Conservation (phyloP, 2,797 vertebrate species). For the Lutjanus argentimaculatus region DNA sequence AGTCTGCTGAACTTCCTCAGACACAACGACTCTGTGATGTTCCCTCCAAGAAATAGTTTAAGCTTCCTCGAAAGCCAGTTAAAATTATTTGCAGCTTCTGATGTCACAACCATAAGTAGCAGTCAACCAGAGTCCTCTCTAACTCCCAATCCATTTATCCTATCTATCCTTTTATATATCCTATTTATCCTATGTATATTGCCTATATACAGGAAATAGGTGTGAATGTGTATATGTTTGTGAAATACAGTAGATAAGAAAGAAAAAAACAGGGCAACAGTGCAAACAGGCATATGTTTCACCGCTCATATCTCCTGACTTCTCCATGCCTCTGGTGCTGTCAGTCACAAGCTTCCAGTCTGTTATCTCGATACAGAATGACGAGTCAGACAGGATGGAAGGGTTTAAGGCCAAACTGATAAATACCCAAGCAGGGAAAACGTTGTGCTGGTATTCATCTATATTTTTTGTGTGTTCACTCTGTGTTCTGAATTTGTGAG, state of each 20-base stretch:
- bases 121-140: neutral
- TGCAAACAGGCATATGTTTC: too few species aligned
- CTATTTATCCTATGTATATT: too few species aligned
- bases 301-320: slow-evolving; percentile 26
- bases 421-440: neutral
- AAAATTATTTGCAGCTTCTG: slow-evolving; percentile 7
- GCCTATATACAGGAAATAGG: neutral
- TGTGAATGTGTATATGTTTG: neutral
- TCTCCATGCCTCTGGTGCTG: slow-evolving; percentile 3
- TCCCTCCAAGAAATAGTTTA: slow-evolving; percentile 8
- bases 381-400: slow-evolving; percentile 19
- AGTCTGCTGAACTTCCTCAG: slow-evolving; percentile 29
- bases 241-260: neutral
- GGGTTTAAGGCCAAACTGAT: neutral
- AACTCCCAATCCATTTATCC: slow-evolving; percentile 9
- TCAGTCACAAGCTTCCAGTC: slow-evolving; percentile 35
- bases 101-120: slow-evolving; percentile 8
- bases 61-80: neutral
- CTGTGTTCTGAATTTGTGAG: neutral
- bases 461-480: neutral
- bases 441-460: neutral
- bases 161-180: neutral
- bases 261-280: neutral
- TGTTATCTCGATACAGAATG: slow-evolving; percentile 19
- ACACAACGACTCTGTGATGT: slow-evolving; percentile 5